Base-by-base conservation (phyloP, 2,797 vertebrate genomes). In the Sebastes jordani region DNA sequence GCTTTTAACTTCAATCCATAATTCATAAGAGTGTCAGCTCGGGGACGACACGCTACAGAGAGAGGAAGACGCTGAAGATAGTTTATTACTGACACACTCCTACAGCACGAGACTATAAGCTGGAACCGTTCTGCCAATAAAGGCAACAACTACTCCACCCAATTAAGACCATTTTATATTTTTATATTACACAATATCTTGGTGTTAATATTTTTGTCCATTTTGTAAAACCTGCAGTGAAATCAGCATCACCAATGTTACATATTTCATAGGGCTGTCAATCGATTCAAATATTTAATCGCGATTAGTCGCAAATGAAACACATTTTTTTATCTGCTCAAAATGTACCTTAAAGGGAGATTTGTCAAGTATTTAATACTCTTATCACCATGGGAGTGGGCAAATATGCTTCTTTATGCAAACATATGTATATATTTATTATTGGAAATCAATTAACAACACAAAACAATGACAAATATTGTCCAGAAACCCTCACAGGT, bases 1-100 rank as follows among this genome's bases (percentile, higher is more conserved):
- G 64, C 58, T 55, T 83, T 63, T 66, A 23, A 59, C 61, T 61
- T 76, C 13, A 22, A 87, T 91, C 32, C 75, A 91, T 91, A 87
- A 90, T 90, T 90, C 73, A 92, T 88, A 56, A 30, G 46, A 6
- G 9, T 38, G 65, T 83, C 62, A 67, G 67, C 13, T 71, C 54
- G 25, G 46, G 60, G 75, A 80, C 8, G 49, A 60, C 20, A 55
- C 1, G 6, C 22, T 25, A 30, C 42, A 2, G 30, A 60, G 64
- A 69, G 56, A 73, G 34, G 55, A 78, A 5, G 30, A 74, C 34
- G 32, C 34, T 22, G 18, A 42, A 25, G 67, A 61, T 4, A 9
- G n/a, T 55, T 73, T 38, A 67, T 14, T 38, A 27, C 63, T 25
- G 56, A 59, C 36, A 49, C 61, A 63, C 49, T 65, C n/a, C 55